Percentiles rank a stretch among this genome's conserved stretches.
Conservation (phyloP, 2,797 vertebrate genomes). For the Sebastes diaconus region DNA sequence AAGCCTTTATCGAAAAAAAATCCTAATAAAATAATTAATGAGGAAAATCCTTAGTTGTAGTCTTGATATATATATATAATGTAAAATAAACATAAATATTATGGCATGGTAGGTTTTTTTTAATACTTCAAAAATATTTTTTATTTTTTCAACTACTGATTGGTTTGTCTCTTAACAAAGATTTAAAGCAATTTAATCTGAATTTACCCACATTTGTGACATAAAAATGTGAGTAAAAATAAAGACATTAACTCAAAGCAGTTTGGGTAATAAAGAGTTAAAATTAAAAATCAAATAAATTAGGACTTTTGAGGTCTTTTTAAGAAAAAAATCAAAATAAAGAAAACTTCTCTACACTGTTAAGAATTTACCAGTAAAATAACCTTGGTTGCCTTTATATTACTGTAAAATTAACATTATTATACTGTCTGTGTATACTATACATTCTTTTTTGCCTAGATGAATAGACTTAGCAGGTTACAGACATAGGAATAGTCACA, state of each 20-base stretch:
- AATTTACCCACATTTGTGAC: not conserved
- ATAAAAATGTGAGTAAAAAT: not conserved
- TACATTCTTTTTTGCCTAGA: too few species aligned
- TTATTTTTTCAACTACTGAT: not conserved
- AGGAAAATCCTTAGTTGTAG: not conserved
- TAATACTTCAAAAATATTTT: not conserved
- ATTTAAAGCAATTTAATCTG: not conserved
- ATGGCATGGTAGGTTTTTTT: not conserved
- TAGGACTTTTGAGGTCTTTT: not conserved
- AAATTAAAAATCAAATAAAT: conserved; percentile 1
- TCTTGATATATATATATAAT: not conserved
- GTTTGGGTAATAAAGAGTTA: not conserved
- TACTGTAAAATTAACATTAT: too few species aligned
- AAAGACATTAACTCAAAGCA: not conserved
- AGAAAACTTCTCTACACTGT: not conserved
- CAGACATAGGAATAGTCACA: too few species aligned
- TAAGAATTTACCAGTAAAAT: too few species aligned
- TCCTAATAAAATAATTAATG: not conserved
- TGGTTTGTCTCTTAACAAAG: not conserved
- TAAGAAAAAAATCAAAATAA: not conserved
- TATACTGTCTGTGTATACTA: too few species aligned
- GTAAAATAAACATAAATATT: not conserved
- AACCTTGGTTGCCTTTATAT: too few species aligned
- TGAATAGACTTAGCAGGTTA: too few species aligned
- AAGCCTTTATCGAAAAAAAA: not conserved